Evolutionary conservation across 2,113 vertebrate species (phyloP).

Genomic region (Nymphicus hollandicus): DNA sequence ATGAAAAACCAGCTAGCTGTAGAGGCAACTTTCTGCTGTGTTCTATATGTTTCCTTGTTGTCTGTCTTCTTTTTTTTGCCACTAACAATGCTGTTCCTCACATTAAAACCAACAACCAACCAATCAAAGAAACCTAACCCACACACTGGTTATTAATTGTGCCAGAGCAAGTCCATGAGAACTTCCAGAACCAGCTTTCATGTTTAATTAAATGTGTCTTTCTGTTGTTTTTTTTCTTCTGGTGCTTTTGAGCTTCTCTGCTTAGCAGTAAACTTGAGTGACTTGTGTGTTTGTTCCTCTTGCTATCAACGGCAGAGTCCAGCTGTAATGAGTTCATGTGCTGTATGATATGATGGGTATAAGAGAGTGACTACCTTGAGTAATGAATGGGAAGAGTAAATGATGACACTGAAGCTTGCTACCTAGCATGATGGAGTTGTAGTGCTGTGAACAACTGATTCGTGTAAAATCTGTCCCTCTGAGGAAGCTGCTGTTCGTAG

Average conservation of each 20-base stretch:
- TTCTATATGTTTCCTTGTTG: background rate
- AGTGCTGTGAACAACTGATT: background rate
- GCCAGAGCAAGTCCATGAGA: background rate
- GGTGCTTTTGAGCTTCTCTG: background rate
- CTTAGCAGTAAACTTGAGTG: background rate
- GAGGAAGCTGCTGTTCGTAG: background rate
- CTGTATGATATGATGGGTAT: background rate
- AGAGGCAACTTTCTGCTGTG: background rate
- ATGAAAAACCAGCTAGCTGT: background rate
- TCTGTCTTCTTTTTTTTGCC: background rate
- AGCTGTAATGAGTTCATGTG: background rate
- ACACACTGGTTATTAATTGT: background rate
- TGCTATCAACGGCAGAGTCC: background rate
- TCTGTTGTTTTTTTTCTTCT: background rate
- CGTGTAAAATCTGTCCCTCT: background rate
- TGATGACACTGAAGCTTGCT: background rate
- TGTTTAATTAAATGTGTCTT: background rate
- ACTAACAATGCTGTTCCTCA: background rate
- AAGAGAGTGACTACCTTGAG: background rate
- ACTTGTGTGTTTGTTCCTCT: background rate
- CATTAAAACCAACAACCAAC: background rate
- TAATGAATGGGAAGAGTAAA: background rate
- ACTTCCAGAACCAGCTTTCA: background rate
- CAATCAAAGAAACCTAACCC: background rate
- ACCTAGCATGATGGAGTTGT: background rate